Evolutionary conservation across 2,113 vertebrate species (phyloP), one percentile per base, ranked within the genome.

Genomic region (Protomyctophum bolini): DNA sequence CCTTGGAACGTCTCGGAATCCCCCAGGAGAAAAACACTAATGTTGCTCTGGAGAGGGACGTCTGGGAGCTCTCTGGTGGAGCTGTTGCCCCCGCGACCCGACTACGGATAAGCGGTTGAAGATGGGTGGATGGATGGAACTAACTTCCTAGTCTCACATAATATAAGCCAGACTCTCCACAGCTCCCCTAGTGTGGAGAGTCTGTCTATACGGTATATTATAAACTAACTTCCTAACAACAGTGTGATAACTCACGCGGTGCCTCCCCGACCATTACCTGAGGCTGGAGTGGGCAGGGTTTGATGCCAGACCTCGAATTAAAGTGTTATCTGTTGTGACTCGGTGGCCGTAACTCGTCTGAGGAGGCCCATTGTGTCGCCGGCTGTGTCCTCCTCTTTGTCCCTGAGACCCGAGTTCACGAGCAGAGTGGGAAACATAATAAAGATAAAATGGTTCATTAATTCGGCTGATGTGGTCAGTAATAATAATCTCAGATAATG

Each of bases 191-290:
- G 3, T 41, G 33, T 41, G 33, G 33, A 41, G 33, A 41, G 3
- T 41, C 33, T 41, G 33, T 1, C 33, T 41, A 6, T 41, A 4
- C 3, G 33, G n/a, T n/a, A n/a, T n/a, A n/a, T n/a, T n/a, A n/a
- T n/a, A n/a, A 41, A 6, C 51, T 11, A n/a, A 6, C 7, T 46
- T 47, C 54, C 56, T n/a, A 21, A 68, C 15, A 41, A 14, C 10
- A 21, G 9, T 48, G 46, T 3, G 48, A 58, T 68, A 15, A 47
- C 41, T 58, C 55, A 51, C 63, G 63, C 33, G 21, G 21, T 76
- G 48, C 45, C 72, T 59, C 45, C 9, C 11, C 10, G 14, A 45
- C 55, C 29, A 50, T 46, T 46, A 60, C 47, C 28, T 14, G n/a
- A 59, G 29, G 64, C 55, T n/a, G 10, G 5, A 46, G 12, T 46